phyloP scores from a whole-genome alignment of 2,797 vertebrate genomes.

The Chelidonichthys spinosus region DNA sequence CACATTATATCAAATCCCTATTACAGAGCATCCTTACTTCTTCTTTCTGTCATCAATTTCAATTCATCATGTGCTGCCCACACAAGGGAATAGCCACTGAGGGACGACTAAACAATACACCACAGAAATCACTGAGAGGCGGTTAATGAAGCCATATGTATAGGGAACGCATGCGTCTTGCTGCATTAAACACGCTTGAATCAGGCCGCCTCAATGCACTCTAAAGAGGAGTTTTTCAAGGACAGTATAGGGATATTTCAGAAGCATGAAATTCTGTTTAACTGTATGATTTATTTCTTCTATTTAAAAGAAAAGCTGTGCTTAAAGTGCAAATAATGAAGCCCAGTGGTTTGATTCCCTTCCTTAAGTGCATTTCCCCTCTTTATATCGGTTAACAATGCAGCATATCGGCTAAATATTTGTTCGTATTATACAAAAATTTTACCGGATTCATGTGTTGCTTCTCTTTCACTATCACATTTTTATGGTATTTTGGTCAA shows the following conservation, averaged over 20 bases:
- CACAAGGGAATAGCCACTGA: conserved; percentile 11
- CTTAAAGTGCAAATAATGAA: neutral
- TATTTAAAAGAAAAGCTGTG: neutral
- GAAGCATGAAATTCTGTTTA: neutral
- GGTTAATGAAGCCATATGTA: conserved; percentile 15
- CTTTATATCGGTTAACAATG: neutral
- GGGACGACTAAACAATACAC: conserved; percentile 5
- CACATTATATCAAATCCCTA: conserved; percentile 28
- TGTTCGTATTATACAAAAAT: neutral
- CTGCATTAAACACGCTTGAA: neutral
- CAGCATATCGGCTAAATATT: neutral
- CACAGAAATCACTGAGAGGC: conserved; percentile 22
- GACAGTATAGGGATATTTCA: neutral
- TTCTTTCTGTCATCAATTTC: conserved; percentile 25
- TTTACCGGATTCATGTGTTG: neutral
- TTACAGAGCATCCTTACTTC: conserved; percentile 24
- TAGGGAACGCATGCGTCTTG: neutral
- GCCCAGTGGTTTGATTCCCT: neutral
- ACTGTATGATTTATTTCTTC: neutral
- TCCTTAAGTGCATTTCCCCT: neutral
- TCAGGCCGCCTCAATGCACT: neutral
- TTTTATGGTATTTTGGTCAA: conserved; percentile 18
- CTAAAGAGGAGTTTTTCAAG: neutral
- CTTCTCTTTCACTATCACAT: neutral
- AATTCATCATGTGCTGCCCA: conserved; percentile 8